Percentiles rank a stretch among this genome's conserved stretches.
Conservation (phyloP, 2,113 vertebrate species). For the Aspidoscelis tigris region DNA sequence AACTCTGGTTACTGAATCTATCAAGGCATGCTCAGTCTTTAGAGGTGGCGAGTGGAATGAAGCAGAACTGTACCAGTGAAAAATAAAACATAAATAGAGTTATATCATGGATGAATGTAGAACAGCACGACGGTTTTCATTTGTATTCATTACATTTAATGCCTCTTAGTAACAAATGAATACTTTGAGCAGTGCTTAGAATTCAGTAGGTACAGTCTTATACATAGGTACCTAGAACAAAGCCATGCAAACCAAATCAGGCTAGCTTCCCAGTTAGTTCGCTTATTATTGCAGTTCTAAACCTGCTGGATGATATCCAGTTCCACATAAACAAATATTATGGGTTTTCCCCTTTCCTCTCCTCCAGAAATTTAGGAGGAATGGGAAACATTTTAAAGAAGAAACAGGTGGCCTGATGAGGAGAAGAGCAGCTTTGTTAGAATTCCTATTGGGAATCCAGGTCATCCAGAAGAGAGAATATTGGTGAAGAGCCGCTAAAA, state of each 20-base stretch:
- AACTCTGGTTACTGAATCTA: slow-evolving; percentile 53
- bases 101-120: slow-evolving; percentile 1
- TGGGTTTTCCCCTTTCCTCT: too few relatives aligned
- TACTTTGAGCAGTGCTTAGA: background rate
- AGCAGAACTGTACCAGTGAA: slow-evolving; percentile 8
- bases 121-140: background rate
- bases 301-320: too few relatives aligned
- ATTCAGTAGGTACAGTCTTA: background rate
- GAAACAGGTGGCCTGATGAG: too few relatives aligned
- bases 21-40: slow-evolving; percentile 50
- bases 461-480: too few relatives aligned
- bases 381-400: too few relatives aligned
- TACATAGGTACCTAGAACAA: background rate
- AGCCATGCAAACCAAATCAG: background rate
- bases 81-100: slow-evolving; percentile 28
- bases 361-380: too few relatives aligned
- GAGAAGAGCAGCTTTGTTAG: too few relatives aligned
- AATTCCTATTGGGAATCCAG: too few relatives aligned
- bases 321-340: too few relatives aligned
- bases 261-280: background rate
- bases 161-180: slow-evolving; percentile 13
- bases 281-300: background rate
- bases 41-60: background rate
- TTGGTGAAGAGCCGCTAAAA: too few relatives aligned
- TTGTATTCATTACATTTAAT: slow-evolving; percentile 4